A percentile compares a stretch with the other conserved stretches of the same genome.
Conservation (phyloP, 2,113 vertebrate species). For the human region GRCh38 chr9:15292501-15293000, state of each 20-base stretch:
- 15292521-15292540: neutral
- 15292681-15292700: neutral
- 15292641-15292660: neutral
- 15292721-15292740: neutral
- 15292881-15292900: neutral
- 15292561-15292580: neutral
- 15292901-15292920: neutral
- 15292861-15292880: neutral
- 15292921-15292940: neutral
- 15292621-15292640: neutral
- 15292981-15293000: neutral
- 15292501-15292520: neutral
- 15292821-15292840: neutral
- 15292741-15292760: neutral
- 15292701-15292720: neutral
- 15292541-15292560: neutral
- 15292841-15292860: neutral
- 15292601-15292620: neutral
- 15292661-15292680: neutral
- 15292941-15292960: neutral
- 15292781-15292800: neutral
- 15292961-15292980: neutral
- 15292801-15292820: neutral
- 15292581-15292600: neutral
- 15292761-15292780: neutral